Conservation (phyloP, 2,888 invertebrate genomes). For the Neoascia interrupta region DNA sequence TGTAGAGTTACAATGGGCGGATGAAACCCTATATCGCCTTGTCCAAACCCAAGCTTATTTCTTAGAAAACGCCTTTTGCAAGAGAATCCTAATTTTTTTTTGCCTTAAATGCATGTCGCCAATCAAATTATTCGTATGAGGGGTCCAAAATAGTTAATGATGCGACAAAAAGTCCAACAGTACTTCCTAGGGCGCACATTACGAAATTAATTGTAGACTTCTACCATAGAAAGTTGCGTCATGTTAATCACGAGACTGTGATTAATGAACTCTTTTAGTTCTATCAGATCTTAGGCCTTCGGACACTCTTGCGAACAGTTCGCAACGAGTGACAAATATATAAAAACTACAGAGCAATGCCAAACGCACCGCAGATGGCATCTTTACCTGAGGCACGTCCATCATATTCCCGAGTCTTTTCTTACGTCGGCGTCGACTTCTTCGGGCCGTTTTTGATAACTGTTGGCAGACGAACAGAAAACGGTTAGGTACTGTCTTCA, state of each 20-base stretch:
- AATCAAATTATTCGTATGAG: constrained; percentile 43
- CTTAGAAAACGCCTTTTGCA: constrained; percentile 5
- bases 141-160: constrained; percentile 30
- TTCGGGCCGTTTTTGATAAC: no score
- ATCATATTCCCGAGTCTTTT: constrained; percentile 39
- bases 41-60: constrained; percentile 15
- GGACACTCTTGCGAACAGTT: constrained; percentile 40
- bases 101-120: constrained; percentile 11
- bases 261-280: constrained; percentile 48
- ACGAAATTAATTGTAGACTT: constrained; percentile 35
- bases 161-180: constrained; percentile 47
- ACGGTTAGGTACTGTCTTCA: constrained; percentile 42
- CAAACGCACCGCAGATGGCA: constrained; percentile 58
- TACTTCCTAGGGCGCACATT: constrained; percentile 40
- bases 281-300: constrained; percentile 32
- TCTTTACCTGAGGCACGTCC: constrained; percentile 51
- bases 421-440: no score
- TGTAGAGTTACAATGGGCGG: constrained; percentile 2
- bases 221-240: constrained; percentile 49
- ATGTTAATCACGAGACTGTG: constrained; percentile 52
- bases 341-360: constrained; percentile 19
- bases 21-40: background rate
- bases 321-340: constrained; percentile 46
- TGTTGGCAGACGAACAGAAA: constrained; percentile 32
- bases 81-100: background rate